Base-by-base conservation (phyloP, 2,113 vertebrate genomes). In the Prochilodus magdalenae region DNA sequence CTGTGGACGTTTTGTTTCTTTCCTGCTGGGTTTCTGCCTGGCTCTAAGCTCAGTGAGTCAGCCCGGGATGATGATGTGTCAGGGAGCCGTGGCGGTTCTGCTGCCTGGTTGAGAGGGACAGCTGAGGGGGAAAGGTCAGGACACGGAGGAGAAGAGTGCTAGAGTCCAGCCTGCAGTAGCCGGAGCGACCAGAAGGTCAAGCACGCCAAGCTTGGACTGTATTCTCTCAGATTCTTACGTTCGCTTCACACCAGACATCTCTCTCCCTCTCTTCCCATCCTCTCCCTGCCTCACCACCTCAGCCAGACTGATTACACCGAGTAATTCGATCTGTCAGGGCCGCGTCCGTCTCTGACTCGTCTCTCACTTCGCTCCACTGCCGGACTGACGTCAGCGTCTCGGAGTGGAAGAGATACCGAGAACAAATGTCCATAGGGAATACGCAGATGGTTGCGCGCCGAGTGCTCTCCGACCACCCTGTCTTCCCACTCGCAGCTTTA, bases 281-380 rank as follows among this genome's bases (percentile, higher is more conserved):
- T 47, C 69, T 83, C 65, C 49, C 44, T 74, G 79, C 82, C 73
- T 70, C 44, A 53, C 49, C 49, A 18, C 15, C 49, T 8, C 49
- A 16, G 5, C 1, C 49, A 51, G 16, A 51, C 75, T 81, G 44
- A 81, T 81, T 55, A 57, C 71, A 81, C 5, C 18, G 18, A 65
- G 79, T 74, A 36, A 81, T 81, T 55, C 74, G 71, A 81, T 74
- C 59, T 76, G 22, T 27, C 4, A 40, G n/a, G 8, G 2, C 57
- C 3, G 57, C 24, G 24, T 60, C 57, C 24, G 22, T 60, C n/a
- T 60, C 57, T 2, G 11, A 1, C 57, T 60, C 57, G 57, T 26
- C 57, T 76, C 44, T 62, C 30, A 14, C 27, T 29, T 59, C 53
- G 8, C 29, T 27, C 47, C 1, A 16, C 15, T 5, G 14, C 30